Evolutionary conservation across 2,113 vertebrate genomes (phyloP), one percentile per base, ranked within the genome.

Genomic region (Anguilla japonica): DNA sequence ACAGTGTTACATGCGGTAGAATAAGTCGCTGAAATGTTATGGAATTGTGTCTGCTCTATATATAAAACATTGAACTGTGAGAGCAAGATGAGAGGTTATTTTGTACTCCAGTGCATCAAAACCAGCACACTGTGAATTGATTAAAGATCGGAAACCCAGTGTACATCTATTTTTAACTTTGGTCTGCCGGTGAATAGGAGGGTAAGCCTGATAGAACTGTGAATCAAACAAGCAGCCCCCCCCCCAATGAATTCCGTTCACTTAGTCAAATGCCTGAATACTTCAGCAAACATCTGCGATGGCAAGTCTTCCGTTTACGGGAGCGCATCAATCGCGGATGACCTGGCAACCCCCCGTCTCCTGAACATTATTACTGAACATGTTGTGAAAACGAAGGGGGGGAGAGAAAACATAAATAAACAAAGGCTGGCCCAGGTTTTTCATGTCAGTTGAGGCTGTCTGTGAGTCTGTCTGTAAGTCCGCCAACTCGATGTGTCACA

Each of bases 1-100:
- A 87, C 89, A 90, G 90, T 84, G n/a, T 75, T 34, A 75, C 71
- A 75, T 34, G n/a, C 41, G 34, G 56, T 29, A 83, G 57, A 87
- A 63, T 79, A 82, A 53, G 57, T n/a, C 41, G 2, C 13, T 41
- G 60, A 53, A 71, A 71, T 39, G 81, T 34, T 81, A 78, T 40
- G 5, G 63, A 63, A 4, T 50, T 34, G 60, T 67, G 60, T 67
- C 71, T 13, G 71, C n/a, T 2, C 71, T 75, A 75, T 29, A 75
- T 75, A 29, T 75, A 75, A 75, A 75, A 75, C 71, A 75, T 75
- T 7, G n/a, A 18, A 46, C 26, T 79, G 6, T 71, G 29, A 79
- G 50, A 63, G 50, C 34, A 41, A 34, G 20, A 26, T 14, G 79
- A 41, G 29, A 81, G 26, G 8, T 75, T 75, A 34, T n/a, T 75